Evolutionary conservation across 2,113 vertebrate genomes (phyloP).

Genomic region (Pristiophorus japonicus): DNA sequence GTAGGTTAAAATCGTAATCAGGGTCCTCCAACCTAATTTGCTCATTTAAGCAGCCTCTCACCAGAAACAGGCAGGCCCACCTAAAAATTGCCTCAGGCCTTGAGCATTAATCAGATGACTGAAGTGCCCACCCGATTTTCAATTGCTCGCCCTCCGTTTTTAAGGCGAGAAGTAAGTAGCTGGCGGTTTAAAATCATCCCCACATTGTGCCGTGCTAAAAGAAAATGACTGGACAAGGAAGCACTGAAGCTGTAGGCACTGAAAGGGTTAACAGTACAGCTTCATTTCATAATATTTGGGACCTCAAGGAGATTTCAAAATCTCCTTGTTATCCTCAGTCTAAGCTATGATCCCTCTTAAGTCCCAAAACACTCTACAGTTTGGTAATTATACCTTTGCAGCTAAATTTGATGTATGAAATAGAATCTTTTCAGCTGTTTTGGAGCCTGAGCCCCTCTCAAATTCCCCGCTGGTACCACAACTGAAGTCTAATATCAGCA

Average conservation of each 20-base stretch:
- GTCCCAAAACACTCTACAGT: neutral
- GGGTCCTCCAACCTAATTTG: neutral
- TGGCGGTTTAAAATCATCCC: neutral
- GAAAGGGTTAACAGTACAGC: neutral
- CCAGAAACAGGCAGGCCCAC: neutral
- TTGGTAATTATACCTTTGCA: neutral
- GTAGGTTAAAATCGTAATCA: neutral
- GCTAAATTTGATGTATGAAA: conserved; percentile 25
- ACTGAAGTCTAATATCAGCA: neutral
- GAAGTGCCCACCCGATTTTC: neutral
- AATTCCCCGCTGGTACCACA: neutral
- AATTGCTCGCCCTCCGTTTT: neutral
- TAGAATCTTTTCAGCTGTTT: conserved; percentile 35
- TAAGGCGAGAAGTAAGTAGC: neutral
- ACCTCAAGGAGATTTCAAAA: neutral
- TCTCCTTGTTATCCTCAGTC: neutral
- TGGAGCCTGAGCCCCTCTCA: neutral
- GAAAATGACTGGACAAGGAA: neutral
- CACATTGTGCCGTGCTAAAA: neutral
- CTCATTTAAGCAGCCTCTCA: neutral
- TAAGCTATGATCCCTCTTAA: neutral
- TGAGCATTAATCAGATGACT: neutral
- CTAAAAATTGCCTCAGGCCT: neutral
- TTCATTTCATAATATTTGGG: conserved; percentile 1
- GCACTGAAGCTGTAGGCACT: neutral